Evolutionary conservation across 1,140 invertebrate genomes (phyloP).

Genomic region (Lasioglossum albipes): DNA sequence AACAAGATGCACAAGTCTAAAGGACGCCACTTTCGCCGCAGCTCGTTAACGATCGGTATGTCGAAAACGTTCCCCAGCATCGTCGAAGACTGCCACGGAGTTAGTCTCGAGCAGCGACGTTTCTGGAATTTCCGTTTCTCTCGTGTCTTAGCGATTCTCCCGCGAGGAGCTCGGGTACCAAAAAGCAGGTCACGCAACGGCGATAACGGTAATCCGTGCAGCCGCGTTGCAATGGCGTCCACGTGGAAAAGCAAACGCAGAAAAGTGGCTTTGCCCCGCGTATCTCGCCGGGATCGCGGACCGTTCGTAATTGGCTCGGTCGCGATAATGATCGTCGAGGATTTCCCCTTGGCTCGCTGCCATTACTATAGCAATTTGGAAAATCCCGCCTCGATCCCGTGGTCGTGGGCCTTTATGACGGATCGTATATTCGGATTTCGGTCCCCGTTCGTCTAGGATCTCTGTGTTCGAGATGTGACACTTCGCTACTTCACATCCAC

Average conservation of each 20-base stretch:
- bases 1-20: no score
- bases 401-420: not conserved
- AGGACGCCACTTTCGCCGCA: no score
- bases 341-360: slow-evolving; percentile 45
- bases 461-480: no score
- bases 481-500: no score
- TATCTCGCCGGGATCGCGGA: not conserved
- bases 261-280: slow-evolving; percentile 17
- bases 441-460: no score
- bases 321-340: slow-evolving; percentile 26
- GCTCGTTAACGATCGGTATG: no score
- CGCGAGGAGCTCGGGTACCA: slow-evolving; percentile 29
- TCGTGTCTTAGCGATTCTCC: slow-evolving; percentile 1
- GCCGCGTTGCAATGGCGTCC: slow-evolving; percentile 57
- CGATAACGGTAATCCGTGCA: slow-evolving; percentile 64
- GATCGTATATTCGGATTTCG: not conserved
- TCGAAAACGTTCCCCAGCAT: no score
- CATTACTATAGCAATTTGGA: slow-evolving; percentile 42
- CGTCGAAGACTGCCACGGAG: no score
- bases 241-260: slow-evolving; percentile 58
- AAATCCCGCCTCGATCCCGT: slow-evolving; percentile 22
- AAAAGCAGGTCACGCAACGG: slow-evolving; percentile 66
- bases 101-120: no score
- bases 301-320: slow-evolving; percentile 5
- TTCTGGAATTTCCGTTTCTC: slow-evolving; percentile 1